Base-by-base conservation (phyloP, 2,797 vertebrate genomes). In the Cryptoblepharus egeriae region DNA sequence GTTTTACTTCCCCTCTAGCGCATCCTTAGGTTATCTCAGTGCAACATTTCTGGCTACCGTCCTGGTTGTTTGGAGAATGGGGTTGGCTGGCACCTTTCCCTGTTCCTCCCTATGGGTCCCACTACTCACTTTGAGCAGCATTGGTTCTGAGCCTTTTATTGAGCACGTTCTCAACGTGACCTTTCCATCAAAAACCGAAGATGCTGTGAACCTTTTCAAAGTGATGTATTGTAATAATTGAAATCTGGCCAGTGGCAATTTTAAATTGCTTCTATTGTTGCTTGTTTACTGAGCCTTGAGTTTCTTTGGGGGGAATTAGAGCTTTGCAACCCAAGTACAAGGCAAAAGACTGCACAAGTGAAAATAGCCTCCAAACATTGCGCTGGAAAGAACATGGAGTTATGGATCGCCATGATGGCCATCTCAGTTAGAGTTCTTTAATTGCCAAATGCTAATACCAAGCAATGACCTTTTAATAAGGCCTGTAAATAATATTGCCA, bases 171-270 rank as follows among this genome's bases (percentile, higher is more conserved):
- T 35, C 22, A 52, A 35, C 42, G 2, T 37, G 75, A 77, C 75
- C 75, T 77, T 77, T 70, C 73, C 67, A 4, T 73, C 79, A 84
- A 81, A 88, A 80, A 68, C 60, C 72, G 49, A 70, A 67, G 26
- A 75, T 74, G 55, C 30, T 61, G 63, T 85, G 87, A 88, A 80
- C 35, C 35, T 72, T 4, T 78, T 75, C 55, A 60, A 80, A 76
- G 72, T 83, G 69, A 64, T 79, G 30, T 37, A 80, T 39, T 42
- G 61, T 76, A 30, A 18, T 81, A 83, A 88, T 83, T 88, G 87
- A 42, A 83, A 18, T n/a, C 52, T 63, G 75, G n/a, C 35, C n/a
- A 30, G 16, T 30, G 75, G 35, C 15, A 0, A 26, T 81, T 83
- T 64, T 77, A 87, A 72, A 80, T 75, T 79, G 35, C 58, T 70